Conservation (phyloP, 1,140 invertebrate genomes). For the Caenorhabditis tropicalis region DNA sequence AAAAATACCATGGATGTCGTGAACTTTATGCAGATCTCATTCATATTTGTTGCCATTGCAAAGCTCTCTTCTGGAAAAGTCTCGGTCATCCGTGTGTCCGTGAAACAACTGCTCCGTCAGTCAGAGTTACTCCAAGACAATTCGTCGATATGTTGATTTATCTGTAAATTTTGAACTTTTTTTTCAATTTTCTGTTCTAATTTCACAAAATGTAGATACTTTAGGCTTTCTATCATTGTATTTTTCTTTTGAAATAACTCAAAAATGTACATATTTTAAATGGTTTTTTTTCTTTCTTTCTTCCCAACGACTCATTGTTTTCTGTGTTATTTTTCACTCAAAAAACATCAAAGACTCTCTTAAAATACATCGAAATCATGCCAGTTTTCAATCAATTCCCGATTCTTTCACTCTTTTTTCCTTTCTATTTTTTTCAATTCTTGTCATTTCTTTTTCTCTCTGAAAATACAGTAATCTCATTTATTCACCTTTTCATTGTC, state of each 20-base stretch:
- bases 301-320: conserved; percentile 22
- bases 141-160: conserved; percentile 69
- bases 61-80: conserved; percentile 91
- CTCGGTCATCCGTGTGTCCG: conserved; percentile 69
- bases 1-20: conserved; percentile 56
- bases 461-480: neutral
- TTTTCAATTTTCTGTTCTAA: neutral
- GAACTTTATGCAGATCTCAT: conserved; percentile 90
- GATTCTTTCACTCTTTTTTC: conserved; percentile 16
- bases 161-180: conserved; percentile 54
- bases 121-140: conserved; percentile 70
- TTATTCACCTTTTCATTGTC: neutral
- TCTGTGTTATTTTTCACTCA: conserved; percentile 32
- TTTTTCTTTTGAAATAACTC: neutral
- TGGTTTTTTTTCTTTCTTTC: neutral
- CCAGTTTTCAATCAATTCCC: conserved; percentile 37
- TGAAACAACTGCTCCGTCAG: conserved; percentile 65
- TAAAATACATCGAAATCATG: conserved; percentile 36
- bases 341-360: neutral
- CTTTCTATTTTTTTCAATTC: neutral
- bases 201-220: neutral
- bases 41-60: conserved; percentile 90
- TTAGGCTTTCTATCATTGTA: neutral
- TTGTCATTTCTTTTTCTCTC: conserved; percentile 10
- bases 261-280: neutral